These are phyloP conservation scores for Nesidiocoris tenuis DNA, from an alignment of 2,888 invertebrate genomes.

Conservation along the genomic window DNA sequence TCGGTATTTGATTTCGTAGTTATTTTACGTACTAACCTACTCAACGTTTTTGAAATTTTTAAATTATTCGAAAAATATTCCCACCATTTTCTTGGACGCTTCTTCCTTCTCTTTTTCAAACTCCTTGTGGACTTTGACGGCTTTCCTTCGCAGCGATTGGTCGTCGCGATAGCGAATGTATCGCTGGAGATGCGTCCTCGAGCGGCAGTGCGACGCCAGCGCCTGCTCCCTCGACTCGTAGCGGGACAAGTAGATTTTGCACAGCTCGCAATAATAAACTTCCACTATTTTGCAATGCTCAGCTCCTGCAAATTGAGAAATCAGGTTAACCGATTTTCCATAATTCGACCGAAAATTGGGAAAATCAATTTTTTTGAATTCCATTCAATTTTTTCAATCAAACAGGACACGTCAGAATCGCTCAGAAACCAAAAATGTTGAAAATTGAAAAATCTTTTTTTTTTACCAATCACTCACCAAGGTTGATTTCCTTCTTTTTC, in stretches of 20 bases:
- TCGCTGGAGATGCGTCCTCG: constrained; percentile 72
- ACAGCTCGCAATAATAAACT: constrained; percentile 77
- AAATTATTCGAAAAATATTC: too few species aligned
- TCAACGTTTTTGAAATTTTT: too few species aligned
- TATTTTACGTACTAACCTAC: too few species aligned
- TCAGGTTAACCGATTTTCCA: background rate
- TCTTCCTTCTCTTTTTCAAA: constrained; percentile 54
- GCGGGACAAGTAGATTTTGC: constrained; percentile 71
- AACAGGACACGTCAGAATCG: too few species aligned
- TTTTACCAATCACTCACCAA: constrained; percentile 42
- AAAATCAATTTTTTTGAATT: background rate
- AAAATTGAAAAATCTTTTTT: background rate
- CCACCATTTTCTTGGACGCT: constrained; percentile 55
- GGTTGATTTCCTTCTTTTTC: constrained; percentile 60
- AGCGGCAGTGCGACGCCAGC: constrained; percentile 71
- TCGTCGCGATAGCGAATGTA: constrained; percentile 77
- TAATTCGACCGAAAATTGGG: background rate
- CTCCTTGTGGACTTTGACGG: constrained; percentile 62
- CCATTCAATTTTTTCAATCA: background rate
- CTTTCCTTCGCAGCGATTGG: constrained; percentile 69
- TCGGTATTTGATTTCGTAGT: too few species aligned
- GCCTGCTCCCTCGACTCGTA: constrained; percentile 62
- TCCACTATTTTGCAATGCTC: constrained; percentile 77
- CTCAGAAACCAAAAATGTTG: too few species aligned
- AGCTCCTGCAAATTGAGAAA: constrained; percentile 56